Base-by-base conservation (phyloP, 2,797 vertebrate species). In the Lagocephalus sceleratus region DNA sequence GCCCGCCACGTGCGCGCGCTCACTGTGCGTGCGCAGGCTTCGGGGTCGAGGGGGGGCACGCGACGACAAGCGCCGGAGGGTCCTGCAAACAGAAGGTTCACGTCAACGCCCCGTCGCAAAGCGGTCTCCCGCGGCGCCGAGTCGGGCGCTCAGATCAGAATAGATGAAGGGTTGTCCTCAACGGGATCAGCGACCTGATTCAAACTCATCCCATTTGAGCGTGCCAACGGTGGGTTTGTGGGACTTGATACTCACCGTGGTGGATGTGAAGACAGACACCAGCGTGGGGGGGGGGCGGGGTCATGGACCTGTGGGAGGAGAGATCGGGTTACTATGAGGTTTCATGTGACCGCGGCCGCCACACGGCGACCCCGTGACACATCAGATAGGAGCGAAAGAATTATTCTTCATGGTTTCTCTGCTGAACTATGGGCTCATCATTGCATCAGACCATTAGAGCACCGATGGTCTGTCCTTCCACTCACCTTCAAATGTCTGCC, bases 391-490 rank as follows among this genome's bases (percentile, higher is more conserved):
- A 91, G 91, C 89, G 80, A 94, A 94, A 94, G 90, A 93, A 75
- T 20, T 5, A 15, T 15, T 73, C 78, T 5, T 84, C 93, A 94
- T 0, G 0, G 50, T 49, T 17, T 5, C 77, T 95, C 93, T 74
- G 93, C 71, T 95, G 93, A 95, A 96, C 93, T 94, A 91, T 89
- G 80, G 68, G 0, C 1, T 93, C 93, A 95, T 94, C 94, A 94
- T 29, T 60, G 83, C 80, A 90, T 68, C 76, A 42, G 1, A 12
- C 2, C 4, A 19, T 0, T 9, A 6, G 3, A 20, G 11, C 1
- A 14, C 1, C 5, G 1, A 0, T 15, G 1, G 2, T 4, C 0
- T 19, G 21, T 0, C 2, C 19, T 17, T 22, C 0, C 51, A 41
- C 76, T 75, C 56, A 83, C 78, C 76, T 40, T 26, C 2, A 41